These are phyloP conservation scores for Megaceryle torquata DNA, from an alignment of 2,113 vertebrate species.

Conservation along the genomic window DNA sequence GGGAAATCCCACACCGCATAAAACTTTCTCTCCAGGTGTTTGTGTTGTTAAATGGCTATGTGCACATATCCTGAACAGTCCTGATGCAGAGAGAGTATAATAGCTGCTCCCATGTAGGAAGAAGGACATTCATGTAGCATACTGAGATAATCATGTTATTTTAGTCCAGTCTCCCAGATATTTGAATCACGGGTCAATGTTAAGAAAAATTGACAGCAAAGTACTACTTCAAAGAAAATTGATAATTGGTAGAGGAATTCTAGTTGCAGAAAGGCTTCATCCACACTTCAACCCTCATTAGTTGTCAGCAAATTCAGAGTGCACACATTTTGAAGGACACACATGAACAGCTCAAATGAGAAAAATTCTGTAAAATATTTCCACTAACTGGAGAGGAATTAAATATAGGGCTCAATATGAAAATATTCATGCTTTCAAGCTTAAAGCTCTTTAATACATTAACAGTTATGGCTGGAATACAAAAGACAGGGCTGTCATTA, in stretches of 20 bases:
- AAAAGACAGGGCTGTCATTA: not conserved
- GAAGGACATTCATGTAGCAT: not conserved
- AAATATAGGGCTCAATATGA: not conserved
- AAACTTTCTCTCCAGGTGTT: not conserved
- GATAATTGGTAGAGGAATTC: not conserved
- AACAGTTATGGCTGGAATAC: not conserved
- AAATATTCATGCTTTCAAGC: not conserved
- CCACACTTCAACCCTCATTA: not conserved
- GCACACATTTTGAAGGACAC: not conserved
- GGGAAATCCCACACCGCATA: not conserved
- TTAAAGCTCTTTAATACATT: not conserved
- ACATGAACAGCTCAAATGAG: not conserved
- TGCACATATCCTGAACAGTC: not conserved
- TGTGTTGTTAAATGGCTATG: not conserved
- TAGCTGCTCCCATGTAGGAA: not conserved
- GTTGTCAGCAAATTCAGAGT: not conserved
- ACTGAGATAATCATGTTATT: not conserved
- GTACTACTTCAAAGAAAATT: not conserved
- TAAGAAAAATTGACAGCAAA: not conserved
- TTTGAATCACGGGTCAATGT: not conserved
- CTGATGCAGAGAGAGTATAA: not conserved
- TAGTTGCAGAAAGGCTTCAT: not conserved
- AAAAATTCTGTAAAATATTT: constrained; percentile 3
- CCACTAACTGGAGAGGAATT: not conserved
- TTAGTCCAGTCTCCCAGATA: not conserved